A percentile compares a stretch with the other conserved stretches of the same genome.
These are phyloP conservation scores for Ormyrus pomaceus DNA, from an alignment of 2,888 invertebrate species.

Conservation along the genomic window DNA sequence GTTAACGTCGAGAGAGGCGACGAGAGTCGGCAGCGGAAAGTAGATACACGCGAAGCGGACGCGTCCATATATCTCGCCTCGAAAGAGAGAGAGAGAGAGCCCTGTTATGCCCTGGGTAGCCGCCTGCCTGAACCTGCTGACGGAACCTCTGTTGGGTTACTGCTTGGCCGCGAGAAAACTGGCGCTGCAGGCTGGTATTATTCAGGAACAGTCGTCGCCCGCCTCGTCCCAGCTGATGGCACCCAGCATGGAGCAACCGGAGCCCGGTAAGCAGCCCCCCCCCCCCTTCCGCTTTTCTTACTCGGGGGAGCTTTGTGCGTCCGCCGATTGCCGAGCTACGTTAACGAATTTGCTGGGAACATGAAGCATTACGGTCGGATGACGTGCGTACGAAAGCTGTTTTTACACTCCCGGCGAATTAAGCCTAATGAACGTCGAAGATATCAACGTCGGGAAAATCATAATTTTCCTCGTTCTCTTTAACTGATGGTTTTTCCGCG, in stretches of 20 bases:
- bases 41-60: background rate
- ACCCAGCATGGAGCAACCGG: constrained; percentile 77
- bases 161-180: constrained; percentile 69
- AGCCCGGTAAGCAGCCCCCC: constrained; percentile 24
- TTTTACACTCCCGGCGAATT: too few species aligned
- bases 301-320: too few species aligned
- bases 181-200: constrained; percentile 67
- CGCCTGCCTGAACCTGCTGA: constrained; percentile 69
- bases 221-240: constrained; percentile 77
- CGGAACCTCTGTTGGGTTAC: constrained; percentile 69
- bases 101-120: constrained; percentile 71
- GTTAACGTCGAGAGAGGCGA: background rate
- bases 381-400: too few species aligned
- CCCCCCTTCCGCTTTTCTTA: too few species aligned
- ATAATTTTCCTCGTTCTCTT: too few species aligned
- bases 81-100: background rate
- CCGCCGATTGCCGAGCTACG: too few species aligned
- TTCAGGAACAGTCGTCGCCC: constrained; percentile 62
- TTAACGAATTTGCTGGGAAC: too few species aligned
- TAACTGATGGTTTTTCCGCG: too few species aligned
- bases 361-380: too few species aligned
- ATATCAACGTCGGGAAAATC: too few species aligned
- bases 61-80: background rate
- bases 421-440: too few species aligned
- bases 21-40: background rate